A percentile compares a stretch with the other conserved stretches of the same genome.
These are phyloP conservation scores for Metopia argyrocephala DNA, from an alignment of 2,888 invertebrate species.

Conservation along the genomic window DNA sequence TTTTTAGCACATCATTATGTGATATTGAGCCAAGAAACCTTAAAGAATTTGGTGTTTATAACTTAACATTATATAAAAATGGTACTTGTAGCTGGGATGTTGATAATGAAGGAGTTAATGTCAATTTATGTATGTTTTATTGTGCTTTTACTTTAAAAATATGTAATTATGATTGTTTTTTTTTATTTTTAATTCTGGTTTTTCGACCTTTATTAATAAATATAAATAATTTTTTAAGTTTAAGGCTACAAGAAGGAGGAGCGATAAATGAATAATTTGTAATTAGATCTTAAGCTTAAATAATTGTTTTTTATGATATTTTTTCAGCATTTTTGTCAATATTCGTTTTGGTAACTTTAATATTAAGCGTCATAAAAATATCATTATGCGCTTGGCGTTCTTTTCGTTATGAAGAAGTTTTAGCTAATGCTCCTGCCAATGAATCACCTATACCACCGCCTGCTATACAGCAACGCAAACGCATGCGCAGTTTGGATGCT, in stretches of 20 bases:
- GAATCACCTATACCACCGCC: constrained; percentile 60
- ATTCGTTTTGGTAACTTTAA: constrained; percentile 71
- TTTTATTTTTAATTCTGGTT: constrained; percentile 14
- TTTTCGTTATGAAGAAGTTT: constrained; percentile 67
- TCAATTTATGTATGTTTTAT: constrained; percentile 80
- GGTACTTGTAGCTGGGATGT: constrained; percentile 81
- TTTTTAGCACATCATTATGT: constrained; percentile 81
- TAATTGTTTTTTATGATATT: background rate
- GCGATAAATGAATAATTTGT: too few relatives aligned
- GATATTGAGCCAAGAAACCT: constrained; percentile 75
- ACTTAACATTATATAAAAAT: constrained; percentile 80
- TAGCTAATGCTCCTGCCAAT: constrained; percentile 39
- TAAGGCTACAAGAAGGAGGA: too few relatives aligned
- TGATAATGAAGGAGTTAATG: constrained; percentile 83
- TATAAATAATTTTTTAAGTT: too few relatives aligned
- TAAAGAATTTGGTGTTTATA: constrained; percentile 87
- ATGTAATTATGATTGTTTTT: background rate
- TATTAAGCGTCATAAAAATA: constrained; percentile 68
- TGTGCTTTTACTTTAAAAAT: background rate
- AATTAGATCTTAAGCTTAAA: too few relatives aligned
- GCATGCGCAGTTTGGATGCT: constrained; percentile 86
- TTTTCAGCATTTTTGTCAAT: constrained; percentile 71
- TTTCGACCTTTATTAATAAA: too few relatives aligned
- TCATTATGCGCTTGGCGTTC: constrained; percentile 68
- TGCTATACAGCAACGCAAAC: constrained; percentile 70